These are phyloP conservation scores for Dipodomys ordii DNA, from an alignment of 2,113 vertebrate genomes.

Conservation along the genomic window DNA sequence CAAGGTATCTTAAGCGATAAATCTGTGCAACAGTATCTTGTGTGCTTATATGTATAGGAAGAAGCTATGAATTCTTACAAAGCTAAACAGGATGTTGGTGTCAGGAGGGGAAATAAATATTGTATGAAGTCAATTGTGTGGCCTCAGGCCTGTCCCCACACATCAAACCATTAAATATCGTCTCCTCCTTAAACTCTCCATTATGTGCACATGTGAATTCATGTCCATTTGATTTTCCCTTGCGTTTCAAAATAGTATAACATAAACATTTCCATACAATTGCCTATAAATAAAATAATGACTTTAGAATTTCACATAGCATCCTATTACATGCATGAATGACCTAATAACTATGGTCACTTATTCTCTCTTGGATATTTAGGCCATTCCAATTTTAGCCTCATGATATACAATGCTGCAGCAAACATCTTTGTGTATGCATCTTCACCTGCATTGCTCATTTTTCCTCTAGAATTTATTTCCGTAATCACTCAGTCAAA, in stretches of 20 bases:
- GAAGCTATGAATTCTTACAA: background rate
- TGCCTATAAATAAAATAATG: background rate
- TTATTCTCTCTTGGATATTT: background rate
- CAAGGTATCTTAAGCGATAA: background rate
- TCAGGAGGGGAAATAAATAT: background rate
- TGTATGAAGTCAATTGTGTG: fast-evolving
- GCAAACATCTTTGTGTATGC: background rate
- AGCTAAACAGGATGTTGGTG: background rate
- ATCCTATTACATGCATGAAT: background rate
- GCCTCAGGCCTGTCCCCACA: background rate
- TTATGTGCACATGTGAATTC: background rate
- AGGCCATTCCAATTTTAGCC: background rate
- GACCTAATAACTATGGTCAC: background rate
- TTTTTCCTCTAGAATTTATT: slow-evolving; percentile 4
- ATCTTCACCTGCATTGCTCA: background rate
- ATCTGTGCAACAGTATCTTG: background rate
- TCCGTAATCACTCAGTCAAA: slow-evolving; percentile 1
- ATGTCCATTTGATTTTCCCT: background rate
- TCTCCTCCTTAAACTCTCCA: background rate
- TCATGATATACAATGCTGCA: background rate
- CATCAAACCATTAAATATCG: background rate
- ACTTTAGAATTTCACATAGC: background rate
- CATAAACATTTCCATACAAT: background rate
- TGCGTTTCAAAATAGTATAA: background rate
- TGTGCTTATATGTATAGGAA: background rate